phyloP scores from a whole-genome alignment of 2,888 invertebrate genomes.

The Melipona bicolor region DNA sequence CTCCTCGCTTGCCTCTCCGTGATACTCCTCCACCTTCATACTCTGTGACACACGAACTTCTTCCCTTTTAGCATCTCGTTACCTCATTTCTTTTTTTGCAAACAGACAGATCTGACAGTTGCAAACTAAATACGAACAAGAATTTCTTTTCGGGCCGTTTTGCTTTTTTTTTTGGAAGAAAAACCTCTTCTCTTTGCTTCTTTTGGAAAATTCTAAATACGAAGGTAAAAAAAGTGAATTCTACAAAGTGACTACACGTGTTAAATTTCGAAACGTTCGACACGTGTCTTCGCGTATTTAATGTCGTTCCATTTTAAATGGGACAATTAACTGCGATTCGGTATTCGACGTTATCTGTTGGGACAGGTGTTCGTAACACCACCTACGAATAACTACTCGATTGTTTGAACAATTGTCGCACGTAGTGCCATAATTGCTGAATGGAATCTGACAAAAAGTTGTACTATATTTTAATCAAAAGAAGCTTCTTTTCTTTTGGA shows the following conservation, averaged over 20 bases:
- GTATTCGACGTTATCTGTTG: background rate
- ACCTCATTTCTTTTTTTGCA: too few species aligned
- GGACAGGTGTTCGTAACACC: background rate
- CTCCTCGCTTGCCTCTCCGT: conserved; percentile 59
- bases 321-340: background rate
- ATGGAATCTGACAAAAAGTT: background rate
- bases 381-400: background rate
- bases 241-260: background rate
- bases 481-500: too few species aligned
- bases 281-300: background rate
- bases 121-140: too few species aligned
- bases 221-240: background rate
- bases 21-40: conserved; percentile 77
- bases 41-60: conserved; percentile 57
- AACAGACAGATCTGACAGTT: too few species aligned
- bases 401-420: background rate
- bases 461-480: too few species aligned
- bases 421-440: too few species aligned
- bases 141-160: too few species aligned
- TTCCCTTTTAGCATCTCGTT: background rate
- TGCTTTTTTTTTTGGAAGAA: too few species aligned
- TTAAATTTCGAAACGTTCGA: too few species aligned
- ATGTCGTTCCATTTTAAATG: background rate
- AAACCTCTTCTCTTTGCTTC: too few species aligned
- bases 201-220: too few species aligned